phyloP scores from a whole-genome alignment of 2,797 vertebrate genomes.

The Poecilia velifera region DNA sequence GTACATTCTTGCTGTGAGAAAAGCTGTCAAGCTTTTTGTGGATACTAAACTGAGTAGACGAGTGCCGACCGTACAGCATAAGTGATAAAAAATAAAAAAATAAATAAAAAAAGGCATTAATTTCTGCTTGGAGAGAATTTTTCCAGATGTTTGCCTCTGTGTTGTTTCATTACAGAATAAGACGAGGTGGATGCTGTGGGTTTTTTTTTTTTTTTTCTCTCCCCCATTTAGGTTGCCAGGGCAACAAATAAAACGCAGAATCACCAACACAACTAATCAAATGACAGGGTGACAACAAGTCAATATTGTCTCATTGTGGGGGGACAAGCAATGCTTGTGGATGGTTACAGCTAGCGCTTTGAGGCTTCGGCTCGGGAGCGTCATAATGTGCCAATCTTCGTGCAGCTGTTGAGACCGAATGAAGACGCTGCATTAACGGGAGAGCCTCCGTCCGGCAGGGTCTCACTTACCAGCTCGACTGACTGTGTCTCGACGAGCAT shows the following conservation, averaged over 20 bases:
- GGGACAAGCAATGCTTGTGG: constrained; percentile 70
- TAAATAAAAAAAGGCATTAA: constrained; percentile 49
- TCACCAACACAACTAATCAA: constrained; percentile 73
- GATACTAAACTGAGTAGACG: constrained; percentile 67
- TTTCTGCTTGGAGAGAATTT: constrained; percentile 62
- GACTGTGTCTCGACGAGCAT: constrained; percentile 46
- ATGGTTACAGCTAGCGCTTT: constrained; percentile 49
- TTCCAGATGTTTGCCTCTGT: constrained; percentile 70
- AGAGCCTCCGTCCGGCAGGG: constrained; percentile 42
- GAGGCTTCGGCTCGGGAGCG: constrained; percentile 46
- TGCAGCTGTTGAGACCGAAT: constrained; percentile 56
- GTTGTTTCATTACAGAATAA: constrained; percentile 55
- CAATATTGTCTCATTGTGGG: constrained; percentile 79
- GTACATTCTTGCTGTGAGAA: constrained; percentile 55
- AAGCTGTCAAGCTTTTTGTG: constrained; percentile 66
- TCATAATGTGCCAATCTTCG: constrained; percentile 65
- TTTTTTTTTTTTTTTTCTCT: constrained; percentile 20
- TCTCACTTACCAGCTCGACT: constrained; percentile 41
- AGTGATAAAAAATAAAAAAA: constrained; percentile 52
- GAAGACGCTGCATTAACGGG: constrained; percentile 46
- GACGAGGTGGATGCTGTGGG: constrained; percentile 45
- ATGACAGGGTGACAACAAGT: constrained; percentile 78
- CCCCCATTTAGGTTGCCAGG: constrained; percentile 64
- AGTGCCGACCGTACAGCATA: constrained; percentile 59
- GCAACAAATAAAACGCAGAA: constrained; percentile 76